Evolutionary conservation across 2,113 vertebrate species (phyloP), one percentile per base, ranked within the genome.

Genomic region (Heptranchias perlo): DNA sequence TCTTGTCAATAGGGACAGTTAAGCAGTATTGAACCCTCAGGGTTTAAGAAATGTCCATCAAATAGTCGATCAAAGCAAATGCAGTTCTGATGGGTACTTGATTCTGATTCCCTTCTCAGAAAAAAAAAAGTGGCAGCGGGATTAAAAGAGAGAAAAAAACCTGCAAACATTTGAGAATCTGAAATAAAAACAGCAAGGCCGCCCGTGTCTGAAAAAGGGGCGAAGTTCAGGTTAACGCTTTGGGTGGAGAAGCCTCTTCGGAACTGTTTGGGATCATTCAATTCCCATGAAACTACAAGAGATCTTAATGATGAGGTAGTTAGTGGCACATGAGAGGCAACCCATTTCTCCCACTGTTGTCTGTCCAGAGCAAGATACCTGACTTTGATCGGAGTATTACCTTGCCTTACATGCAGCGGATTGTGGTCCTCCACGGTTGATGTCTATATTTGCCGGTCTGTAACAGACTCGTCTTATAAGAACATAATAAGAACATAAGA

Each of bases 1-100:
- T 95, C 49, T 67, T 31, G 65, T 69, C 94, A 69, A 95, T 95
- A 69, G 65, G 62, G 65, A 95, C 47, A 52, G 94, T 95, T 69
- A 95, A 95, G 94, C 94, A 69, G 65, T 69, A 69, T 95, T 69
- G 94, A 95, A 95, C 47, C 28, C 44, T 52, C 10, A 52, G 65
- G 47, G 47, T 95, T 69, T 69, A 52, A 16, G 21, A 28, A 16
- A 69, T 52, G 64, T 95, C 65, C 52, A 49, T 95, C 94, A 69
- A 67, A 69, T 35, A 28, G 23, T 47, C 39, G 93, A 94, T 67
- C 93, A 94, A 67, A 94, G 93, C 28, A 95, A 69, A 49, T 94
- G 92, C 92, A 28, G 92, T 67, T 94, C 35, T 65, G 44, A 25
- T 28, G 23, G 92, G n/a, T 94, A 52, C 94, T 95, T 35, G 65